Conservation (phyloP, 2,888 invertebrate genomes). For the Chelonus formosanus region DNA sequence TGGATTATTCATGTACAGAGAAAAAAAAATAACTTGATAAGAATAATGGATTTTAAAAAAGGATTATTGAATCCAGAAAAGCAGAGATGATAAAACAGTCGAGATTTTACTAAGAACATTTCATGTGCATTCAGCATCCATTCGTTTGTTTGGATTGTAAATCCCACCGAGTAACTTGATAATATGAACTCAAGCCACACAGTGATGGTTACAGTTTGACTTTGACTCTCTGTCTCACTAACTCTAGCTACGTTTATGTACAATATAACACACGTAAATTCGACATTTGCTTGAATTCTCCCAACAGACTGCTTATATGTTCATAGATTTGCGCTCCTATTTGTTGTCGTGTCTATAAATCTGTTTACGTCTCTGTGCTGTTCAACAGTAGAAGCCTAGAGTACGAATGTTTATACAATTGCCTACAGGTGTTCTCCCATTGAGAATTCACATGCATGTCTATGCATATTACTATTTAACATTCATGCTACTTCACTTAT, state of each 20-base stretch:
- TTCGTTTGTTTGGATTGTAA: constrained; percentile 56
- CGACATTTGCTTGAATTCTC: constrained; percentile 23
- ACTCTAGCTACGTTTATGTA: constrained; percentile 21
- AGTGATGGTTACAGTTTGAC: constrained; percentile 46
- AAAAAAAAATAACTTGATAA: no score
- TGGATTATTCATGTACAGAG: no score
- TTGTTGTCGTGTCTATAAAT: constrained; percentile 14
- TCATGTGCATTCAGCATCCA: constrained; percentile 46
- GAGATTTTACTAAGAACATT: constrained; percentile 37
- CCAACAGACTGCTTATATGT: constrained; percentile 19
- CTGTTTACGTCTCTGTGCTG: constrained; percentile 19
- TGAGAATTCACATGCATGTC: constrained; percentile 3
- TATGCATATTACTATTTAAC: constrained; percentile 5
- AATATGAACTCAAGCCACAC: constrained; percentile 50
- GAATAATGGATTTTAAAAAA: no score
- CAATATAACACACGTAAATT: constrained; percentile 1
- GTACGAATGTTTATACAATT: constrained; percentile 22
- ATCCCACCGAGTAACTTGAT: constrained; percentile 53
- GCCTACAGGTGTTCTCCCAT: constrained; percentile 25
- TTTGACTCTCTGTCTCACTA: constrained; percentile 41
- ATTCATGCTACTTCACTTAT: not conserved
- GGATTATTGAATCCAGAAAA: no score
- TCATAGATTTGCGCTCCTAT: constrained; percentile 26
- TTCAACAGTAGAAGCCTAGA: constrained; percentile 2
- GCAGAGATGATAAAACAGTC: no score